phyloP scores from a whole-genome alignment of 2,797 vertebrate species.

The Synaphobranchus kaupii region DNA sequence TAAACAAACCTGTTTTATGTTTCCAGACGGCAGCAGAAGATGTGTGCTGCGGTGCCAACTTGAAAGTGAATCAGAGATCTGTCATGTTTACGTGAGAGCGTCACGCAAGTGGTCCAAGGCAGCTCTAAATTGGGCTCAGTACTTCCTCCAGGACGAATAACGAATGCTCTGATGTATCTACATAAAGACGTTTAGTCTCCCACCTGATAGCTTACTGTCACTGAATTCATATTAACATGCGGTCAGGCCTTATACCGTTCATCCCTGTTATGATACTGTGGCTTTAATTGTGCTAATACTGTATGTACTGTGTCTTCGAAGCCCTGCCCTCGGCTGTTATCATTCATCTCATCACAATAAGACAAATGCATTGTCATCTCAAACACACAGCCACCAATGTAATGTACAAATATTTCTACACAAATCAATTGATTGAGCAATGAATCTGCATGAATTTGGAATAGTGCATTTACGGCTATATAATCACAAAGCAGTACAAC shows the following conservation, averaged over 20 bases:
- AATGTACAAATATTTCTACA: not conserved
- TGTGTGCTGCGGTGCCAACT: not conserved
- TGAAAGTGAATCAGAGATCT: not conserved
- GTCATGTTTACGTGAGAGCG: not conserved
- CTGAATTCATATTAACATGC: not conserved
- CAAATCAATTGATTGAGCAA: not conserved
- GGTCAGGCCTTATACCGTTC: not conserved
- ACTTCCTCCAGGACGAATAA: slow-evolving; percentile 12
- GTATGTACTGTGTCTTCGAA: not conserved
- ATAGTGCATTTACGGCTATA: not conserved
- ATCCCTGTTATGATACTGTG: not conserved
- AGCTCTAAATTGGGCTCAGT: not conserved
- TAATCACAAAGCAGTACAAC: not conserved
- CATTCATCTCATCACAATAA: not conserved
- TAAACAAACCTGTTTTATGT: not conserved
- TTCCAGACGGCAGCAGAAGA: not conserved
- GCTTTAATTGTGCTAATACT: not conserved
- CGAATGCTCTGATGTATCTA: not conserved
- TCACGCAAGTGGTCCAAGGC: not conserved
- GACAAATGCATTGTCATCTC: not conserved
- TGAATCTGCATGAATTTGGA: not conserved
- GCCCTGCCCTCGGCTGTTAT: not conserved
- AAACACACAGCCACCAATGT: not conserved
- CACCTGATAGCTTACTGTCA: no score
- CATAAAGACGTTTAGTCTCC: no score